Evolutionary conservation across 2,888 invertebrate genomes (phyloP).

Genomic region (Trachelus tabidus): DNA sequence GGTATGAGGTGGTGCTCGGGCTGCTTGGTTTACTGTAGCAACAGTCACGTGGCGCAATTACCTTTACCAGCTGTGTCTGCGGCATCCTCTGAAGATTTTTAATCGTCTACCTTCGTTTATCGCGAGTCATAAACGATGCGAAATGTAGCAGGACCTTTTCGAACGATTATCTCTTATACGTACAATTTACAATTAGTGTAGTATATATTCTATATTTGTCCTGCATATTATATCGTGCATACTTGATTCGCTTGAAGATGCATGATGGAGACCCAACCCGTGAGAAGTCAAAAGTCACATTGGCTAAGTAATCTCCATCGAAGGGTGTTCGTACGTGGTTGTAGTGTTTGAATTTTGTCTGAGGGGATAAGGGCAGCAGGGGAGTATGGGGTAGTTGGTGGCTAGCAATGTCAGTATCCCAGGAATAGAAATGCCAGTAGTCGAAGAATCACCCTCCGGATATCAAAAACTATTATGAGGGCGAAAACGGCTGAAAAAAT

Average conservation of each 20-base stretch:
- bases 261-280: neutral
- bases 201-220: neutral
- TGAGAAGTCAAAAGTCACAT: neutral
- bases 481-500: conserved; percentile 45
- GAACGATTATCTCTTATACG: neutral
- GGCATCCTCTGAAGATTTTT: conserved; percentile 58
- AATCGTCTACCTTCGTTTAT: conserved; percentile 51
- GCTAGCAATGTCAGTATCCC: neutral
- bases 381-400: neutral
- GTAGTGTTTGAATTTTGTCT: neutral
- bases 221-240: neutral
- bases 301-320: neutral
- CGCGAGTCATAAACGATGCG: conserved; percentile 30
- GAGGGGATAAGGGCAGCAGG: neutral
- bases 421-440: neutral
- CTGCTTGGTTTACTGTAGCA: conserved; percentile 38
- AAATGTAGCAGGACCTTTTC: neutral
- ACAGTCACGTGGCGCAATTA: conserved; percentile 64
- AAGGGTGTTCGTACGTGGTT: neutral
- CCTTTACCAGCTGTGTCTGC: conserved; percentile 57
- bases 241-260: neutral
- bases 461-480: conserved; percentile 57
- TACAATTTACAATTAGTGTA: neutral
- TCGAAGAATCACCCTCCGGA: conserved; percentile 53
- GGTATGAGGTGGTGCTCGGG: conserved; percentile 29